Evolutionary conservation across 2,888 invertebrate genomes (phyloP), one percentile per base, ranked within the genome.

Genomic region (Callimorpha dominula): DNA sequence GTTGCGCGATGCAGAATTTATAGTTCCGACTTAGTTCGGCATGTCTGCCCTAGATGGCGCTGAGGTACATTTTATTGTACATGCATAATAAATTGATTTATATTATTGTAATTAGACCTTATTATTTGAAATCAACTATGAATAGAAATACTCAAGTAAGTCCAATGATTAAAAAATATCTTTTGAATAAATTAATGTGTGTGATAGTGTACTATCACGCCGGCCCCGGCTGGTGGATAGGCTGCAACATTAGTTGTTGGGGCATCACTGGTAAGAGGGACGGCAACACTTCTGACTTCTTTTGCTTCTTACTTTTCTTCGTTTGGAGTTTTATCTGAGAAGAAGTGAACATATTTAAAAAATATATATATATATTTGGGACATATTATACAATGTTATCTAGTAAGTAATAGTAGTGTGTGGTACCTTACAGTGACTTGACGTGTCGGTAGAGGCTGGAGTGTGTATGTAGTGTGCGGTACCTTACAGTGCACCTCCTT

Each of bases 321-420:
- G 91, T 87, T 40, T 91, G 91, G 0, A 89, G 74, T 83, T 93
- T 93, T 84, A 93, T 89, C 93, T 93, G 88, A 46, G 31, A 9
- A 73, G 72, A 70, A 15, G 54, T 60, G 50, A 57, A 63, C 42
- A 62, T 62, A 43, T 11, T 46, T 6, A 7, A 60, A 60, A n/a
- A 4, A 31, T 12, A 40, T 52, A 40, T 6, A 20, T 65, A 11
- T 2, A 46, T 46, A 46, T 46, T 31, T 31, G 31, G 31, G 31
- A 31, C 31, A 31, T 31, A 31, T 31, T 31, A 31, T 31, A 31
- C 31, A 31, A 31, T 31, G 2, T 31, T 46, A 11, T 46, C 7
- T 50, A n/a, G 15, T 17, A n/a, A 1, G n/a, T n/a, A n/a, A n/a
- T n/a, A n/a, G 31, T 31, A 31, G 31, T 31, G 31, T 31, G 31